These are phyloP conservation scores for Beris morrisii DNA, from an alignment of 2,888 invertebrate species.

Conservation along the genomic window DNA sequence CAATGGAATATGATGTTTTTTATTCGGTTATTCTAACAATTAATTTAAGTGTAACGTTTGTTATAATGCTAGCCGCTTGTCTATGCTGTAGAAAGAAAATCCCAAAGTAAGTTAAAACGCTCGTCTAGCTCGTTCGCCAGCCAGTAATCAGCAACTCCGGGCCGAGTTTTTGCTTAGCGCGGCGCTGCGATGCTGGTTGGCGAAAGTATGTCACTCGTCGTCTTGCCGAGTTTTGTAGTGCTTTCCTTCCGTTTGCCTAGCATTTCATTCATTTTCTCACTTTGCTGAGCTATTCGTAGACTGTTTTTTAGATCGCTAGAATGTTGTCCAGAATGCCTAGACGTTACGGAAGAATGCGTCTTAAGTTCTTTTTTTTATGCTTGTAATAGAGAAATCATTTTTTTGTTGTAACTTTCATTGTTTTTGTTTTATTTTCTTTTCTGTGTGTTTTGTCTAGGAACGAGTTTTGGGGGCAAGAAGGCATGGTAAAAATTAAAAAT, in stretches of 20 bases:
- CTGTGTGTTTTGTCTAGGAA: slow-evolving; percentile 57
- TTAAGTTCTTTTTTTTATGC: slow-evolving; percentile 19
- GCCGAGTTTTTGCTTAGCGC: slow-evolving; percentile 39
- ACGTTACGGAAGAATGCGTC: too few relatives aligned
- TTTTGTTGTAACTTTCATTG: slow-evolving; percentile 28
- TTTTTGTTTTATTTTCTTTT: slow-evolving; percentile 31
- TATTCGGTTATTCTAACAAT: slow-evolving; percentile 51
- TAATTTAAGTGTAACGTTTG: slow-evolving; percentile 53
- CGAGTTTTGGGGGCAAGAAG: slow-evolving; percentile 71
- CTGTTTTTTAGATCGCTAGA: neutral
- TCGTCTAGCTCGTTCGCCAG: too few relatives aligned
- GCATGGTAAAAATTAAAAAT: slow-evolving; percentile 73
- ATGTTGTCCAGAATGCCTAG: too few relatives aligned
- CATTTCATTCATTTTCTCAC: too few relatives aligned
- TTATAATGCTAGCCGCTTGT: slow-evolving; percentile 65
- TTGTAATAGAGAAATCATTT: neutral
- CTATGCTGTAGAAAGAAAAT: slow-evolving; percentile 74
- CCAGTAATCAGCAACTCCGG: too few relatives aligned
- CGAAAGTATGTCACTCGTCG: slow-evolving; percentile 36
- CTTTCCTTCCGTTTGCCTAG: neutral
- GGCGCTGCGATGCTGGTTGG: neutral
- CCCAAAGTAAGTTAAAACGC: slow-evolving; percentile 65
- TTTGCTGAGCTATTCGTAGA: neutral
- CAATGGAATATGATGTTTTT: slow-evolving; percentile 43
- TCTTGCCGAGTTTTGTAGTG: slow-evolving; percentile 1